phyloP scores from a whole-genome alignment of 2,888 invertebrate species.

The Leptopterna dolabrata region DNA sequence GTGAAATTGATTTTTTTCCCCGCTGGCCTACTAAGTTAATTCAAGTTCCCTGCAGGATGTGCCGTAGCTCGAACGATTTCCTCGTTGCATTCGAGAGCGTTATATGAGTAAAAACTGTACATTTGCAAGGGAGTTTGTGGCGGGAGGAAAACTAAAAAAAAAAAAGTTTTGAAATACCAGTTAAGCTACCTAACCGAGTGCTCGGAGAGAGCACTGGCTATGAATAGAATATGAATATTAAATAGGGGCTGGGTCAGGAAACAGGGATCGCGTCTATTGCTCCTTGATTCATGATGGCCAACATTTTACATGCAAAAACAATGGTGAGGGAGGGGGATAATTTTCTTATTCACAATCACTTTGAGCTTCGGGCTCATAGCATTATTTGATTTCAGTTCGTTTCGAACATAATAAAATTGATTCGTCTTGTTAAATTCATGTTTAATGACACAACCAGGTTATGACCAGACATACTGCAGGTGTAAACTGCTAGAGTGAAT shows the following conservation, averaged over 20 bases:
- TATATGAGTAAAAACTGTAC: background rate
- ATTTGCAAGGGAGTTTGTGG: background rate
- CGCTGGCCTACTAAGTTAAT: too few relatives aligned
- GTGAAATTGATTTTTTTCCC: too few relatives aligned
- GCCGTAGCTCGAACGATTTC: too few relatives aligned
- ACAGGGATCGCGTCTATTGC: background rate
- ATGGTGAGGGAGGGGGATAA: background rate
- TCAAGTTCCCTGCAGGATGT: too few relatives aligned
- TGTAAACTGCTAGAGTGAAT: too few relatives aligned
- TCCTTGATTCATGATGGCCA: background rate
- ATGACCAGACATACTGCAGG: too few relatives aligned
- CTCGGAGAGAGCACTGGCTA: background rate
- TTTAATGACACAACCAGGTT: too few relatives aligned
- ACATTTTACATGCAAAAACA: background rate
- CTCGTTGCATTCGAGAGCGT: too few relatives aligned
- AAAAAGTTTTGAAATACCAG: background rate
- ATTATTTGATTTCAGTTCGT: too few relatives aligned
- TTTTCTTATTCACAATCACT: background rate
- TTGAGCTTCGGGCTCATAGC: too few relatives aligned
- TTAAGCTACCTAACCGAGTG: background rate
- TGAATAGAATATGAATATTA: background rate
- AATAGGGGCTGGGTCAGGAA: background rate
- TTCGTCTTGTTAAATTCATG: too few relatives aligned
- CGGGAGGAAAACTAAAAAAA: background rate
- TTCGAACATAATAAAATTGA: too few relatives aligned